Evolutionary conservation across 2,797 vertebrate genomes (phyloP).

Genomic region (Epinephelus coioides): DNA sequence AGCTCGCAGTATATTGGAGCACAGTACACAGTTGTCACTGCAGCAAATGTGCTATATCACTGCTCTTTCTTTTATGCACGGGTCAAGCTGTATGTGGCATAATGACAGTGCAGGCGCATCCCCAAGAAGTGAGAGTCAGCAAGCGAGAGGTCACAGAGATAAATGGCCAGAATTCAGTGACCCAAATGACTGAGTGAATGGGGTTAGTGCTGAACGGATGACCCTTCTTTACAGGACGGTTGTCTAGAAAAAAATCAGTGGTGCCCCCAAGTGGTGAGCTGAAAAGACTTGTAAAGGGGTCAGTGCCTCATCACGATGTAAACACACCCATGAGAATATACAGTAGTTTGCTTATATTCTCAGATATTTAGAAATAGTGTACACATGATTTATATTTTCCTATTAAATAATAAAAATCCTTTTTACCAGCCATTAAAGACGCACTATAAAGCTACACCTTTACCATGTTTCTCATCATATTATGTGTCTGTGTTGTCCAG

Average conservation of each 20-base stretch:
- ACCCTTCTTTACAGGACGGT: constrained; percentile 39
- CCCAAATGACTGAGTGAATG: constrained; percentile 52
- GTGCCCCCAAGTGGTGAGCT: constrained; percentile 72
- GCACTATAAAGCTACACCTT: neutral
- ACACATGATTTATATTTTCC: neutral
- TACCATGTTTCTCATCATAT: constrained; percentile 11
- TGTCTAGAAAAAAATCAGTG: constrained; percentile 50
- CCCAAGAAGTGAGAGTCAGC: constrained; percentile 36
- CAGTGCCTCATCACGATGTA: neutral
- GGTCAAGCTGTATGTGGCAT: constrained; percentile 43
- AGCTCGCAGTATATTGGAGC: constrained; percentile 64
- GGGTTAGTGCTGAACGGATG: constrained; percentile 47
- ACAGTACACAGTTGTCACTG: constrained; percentile 50
- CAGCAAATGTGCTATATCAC: constrained; percentile 62
- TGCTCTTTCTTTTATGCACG: constrained; percentile 18
- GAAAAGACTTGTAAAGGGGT: constrained; percentile 11
- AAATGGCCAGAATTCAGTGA: constrained; percentile 45
- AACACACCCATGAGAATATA: neutral
- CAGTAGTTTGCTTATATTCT: neutral
- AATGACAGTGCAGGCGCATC: constrained; percentile 29
- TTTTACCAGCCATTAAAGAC: neutral
- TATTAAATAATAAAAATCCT: neutral
- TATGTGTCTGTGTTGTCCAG: constrained; percentile 79
- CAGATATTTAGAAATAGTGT: neutral
- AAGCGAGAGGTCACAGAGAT: constrained; percentile 50